Base-by-base conservation (phyloP, 1,140 invertebrate species). In the Drosophila nigrodunni region DNA sequence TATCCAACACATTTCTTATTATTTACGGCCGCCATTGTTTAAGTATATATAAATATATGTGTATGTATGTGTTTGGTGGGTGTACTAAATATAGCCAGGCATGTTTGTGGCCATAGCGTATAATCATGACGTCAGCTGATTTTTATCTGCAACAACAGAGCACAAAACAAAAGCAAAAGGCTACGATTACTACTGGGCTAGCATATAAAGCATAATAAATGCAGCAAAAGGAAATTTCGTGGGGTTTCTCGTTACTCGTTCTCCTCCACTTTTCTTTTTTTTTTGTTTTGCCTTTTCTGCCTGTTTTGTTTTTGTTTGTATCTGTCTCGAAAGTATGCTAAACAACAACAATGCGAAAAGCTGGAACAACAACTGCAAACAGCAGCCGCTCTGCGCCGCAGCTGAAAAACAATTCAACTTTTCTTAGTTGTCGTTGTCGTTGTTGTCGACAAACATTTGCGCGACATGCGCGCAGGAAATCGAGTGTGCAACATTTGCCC, bases 381-480 rank as follows among this genome's bases (percentile, higher is more conserved):
- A 47, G 60, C 78, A 61, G 41, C 52, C n/a, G 30, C 25, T 35
- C 9, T 55, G 52, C 59, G 62, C 50, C 35, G 37, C 49, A 65
- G 25, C 39, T 65, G 62, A 58, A 80, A 86, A 86, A 86, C 82
- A 86, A 86, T 86, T 30, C 82, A 86, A 79, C 82, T 87, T 74
- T 67, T 74, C 43, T 69, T 77, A 77, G 62, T 50, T 64, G 43
- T 57, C 44, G 21, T 47, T 62, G 43, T 79, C 71, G 74, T 78
- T 74, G 66, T 77, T 87, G 78, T 79, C 81, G 79, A 73, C 79
- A 82, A 87, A 76, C 67, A 78, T 67, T 69, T 77, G 78, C 82
- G 82, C 78, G 82, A 86, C 77, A 88, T 87, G 83, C 83, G 83
- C 82, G 69, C 82, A 88, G 83, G 82, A 87, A 87, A 87, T 87